Conservation (phyloP, 2,888 invertebrate species). For the Clitarchus hookeri region DNA sequence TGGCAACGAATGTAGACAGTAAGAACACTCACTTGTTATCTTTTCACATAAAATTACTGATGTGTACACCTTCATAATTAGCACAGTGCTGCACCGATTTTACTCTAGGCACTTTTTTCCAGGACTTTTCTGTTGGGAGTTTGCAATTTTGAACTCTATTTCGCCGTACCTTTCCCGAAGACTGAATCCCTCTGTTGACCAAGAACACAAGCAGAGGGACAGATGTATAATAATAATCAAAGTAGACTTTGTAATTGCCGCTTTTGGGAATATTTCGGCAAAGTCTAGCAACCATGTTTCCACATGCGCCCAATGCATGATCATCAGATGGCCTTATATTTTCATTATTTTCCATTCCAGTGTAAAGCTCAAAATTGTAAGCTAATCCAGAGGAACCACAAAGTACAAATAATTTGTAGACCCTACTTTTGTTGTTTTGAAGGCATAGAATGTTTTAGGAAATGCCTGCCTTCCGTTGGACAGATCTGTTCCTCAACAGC, state of each 20-base stretch:
- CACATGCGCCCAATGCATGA: neutral
- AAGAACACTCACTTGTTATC: neutral
- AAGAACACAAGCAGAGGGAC: neutral
- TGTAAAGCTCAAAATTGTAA: slow-evolving; percentile 50
- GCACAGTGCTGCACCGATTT: neutral
- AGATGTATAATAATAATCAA: neutral
- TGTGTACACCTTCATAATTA: neutral
- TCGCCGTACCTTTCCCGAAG: neutral
- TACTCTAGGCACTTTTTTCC: slow-evolving; percentile 46
- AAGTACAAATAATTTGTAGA: slow-evolving; percentile 41
- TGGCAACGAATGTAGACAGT: neutral
- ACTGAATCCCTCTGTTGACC: slow-evolving; percentile 46
- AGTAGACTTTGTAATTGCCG: neutral
- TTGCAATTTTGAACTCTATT: slow-evolving; percentile 48
- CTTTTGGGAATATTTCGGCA: neutral
- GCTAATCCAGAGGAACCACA: slow-evolving; percentile 45
- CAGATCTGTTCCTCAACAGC: neutral
- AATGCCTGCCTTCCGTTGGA: neutral
- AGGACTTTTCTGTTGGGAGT: slow-evolving; percentile 47
- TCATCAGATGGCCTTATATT: neutral
- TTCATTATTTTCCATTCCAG: slow-evolving; percentile 38
- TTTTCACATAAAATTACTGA: neutral
- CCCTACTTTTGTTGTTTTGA: neutral
- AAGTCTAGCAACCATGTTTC: neutral
- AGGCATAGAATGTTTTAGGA: neutral